Evolutionary conservation across 2,888 invertebrate species (phyloP).

Genomic region (Mactromeris polynyma): DNA sequence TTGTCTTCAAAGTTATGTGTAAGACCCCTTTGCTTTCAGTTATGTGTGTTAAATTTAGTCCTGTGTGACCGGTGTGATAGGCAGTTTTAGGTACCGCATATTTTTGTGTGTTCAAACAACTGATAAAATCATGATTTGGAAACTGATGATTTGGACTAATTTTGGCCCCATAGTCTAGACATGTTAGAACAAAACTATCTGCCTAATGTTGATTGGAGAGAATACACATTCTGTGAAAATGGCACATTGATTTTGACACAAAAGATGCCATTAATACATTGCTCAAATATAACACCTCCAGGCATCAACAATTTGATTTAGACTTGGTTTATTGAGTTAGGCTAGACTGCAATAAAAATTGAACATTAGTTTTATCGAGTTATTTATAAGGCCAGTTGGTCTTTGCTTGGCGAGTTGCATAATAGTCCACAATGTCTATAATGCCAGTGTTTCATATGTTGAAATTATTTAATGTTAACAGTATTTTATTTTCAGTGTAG

Average conservation of each 20-base stretch:
- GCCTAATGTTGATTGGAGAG: background rate
- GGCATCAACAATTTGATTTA: background rate
- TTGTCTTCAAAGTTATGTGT: too few species aligned
- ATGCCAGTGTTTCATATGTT: too few species aligned
- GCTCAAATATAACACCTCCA: background rate
- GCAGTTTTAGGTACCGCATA: too few species aligned
- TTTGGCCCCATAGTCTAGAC: background rate
- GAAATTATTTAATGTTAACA: too few species aligned
- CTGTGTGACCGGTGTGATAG: too few species aligned
- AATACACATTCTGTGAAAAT: background rate
- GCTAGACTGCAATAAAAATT: background rate
- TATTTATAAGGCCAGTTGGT: background rate
- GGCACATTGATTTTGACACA: background rate
- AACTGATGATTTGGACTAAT: background rate
- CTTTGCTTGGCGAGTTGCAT: too few species aligned
- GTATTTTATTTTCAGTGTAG: too few species aligned
- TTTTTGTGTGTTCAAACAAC: too few species aligned
- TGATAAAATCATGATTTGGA: too few species aligned
- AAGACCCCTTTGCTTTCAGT: too few species aligned
- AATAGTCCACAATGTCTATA: too few species aligned
- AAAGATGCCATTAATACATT: conserved; percentile 1
- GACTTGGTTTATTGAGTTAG: conserved; percentile 4
- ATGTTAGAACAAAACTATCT: background rate
- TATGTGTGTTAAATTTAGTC: too few species aligned
- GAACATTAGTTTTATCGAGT: background rate